phyloP scores from a whole-genome alignment of 23 tunicate species.

The Ciona savignyi region DNA sequence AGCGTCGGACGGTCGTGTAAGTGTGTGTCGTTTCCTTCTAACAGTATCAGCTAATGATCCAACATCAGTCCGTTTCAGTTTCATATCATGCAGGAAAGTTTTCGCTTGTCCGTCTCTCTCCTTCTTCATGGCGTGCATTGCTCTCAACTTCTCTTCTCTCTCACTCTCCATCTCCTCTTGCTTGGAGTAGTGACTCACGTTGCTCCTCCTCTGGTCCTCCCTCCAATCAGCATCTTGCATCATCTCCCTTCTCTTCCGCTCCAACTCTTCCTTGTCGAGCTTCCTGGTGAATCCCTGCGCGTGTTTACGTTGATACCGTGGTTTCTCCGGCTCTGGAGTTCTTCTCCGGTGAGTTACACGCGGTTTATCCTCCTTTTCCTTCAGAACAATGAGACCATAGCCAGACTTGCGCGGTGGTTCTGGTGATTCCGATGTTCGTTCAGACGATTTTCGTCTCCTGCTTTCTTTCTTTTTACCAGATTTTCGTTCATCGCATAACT shows the following conservation, averaged over 20 bases:
- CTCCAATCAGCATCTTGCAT: conserved; percentile 74
- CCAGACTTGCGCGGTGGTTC: conserved; percentile 7
- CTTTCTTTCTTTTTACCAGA: not conserved
- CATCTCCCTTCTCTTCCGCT: conserved; percentile 74
- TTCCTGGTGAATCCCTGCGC: conserved; percentile 58
- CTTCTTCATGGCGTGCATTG: conserved; percentile 11
- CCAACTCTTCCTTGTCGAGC: conserved; percentile 53
- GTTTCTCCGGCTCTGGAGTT: conserved; percentile 27
- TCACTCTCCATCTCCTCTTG: conserved; percentile 48
- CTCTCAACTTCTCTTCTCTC: conserved; percentile 33
- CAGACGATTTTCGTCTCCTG: not conserved
- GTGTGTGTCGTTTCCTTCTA: conserved; percentile 57
- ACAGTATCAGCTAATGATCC: conserved; percentile 81
- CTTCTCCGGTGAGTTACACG: not conserved
- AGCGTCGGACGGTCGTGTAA: conserved; percentile 2
- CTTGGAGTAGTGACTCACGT: conserved; percentile 32
- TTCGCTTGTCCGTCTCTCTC: conserved; percentile 57
- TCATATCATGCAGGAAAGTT: conserved; percentile 84
- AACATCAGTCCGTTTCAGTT: conserved; percentile 35
- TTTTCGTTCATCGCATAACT: not conserved
- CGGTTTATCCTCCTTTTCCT: conserved; percentile 4
- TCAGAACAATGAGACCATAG: conserved; percentile 33
- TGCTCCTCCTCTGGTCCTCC: conserved; percentile 55
- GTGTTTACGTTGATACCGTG: conserved; percentile 39
- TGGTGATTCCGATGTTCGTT: not conserved